Percentiles rank a stretch among this genome's conserved stretches.
These are phyloP conservation scores for Chiloscyllium plagiosum DNA, from an alignment of 2,113 vertebrate genomes.

Conservation along the genomic window DNA sequence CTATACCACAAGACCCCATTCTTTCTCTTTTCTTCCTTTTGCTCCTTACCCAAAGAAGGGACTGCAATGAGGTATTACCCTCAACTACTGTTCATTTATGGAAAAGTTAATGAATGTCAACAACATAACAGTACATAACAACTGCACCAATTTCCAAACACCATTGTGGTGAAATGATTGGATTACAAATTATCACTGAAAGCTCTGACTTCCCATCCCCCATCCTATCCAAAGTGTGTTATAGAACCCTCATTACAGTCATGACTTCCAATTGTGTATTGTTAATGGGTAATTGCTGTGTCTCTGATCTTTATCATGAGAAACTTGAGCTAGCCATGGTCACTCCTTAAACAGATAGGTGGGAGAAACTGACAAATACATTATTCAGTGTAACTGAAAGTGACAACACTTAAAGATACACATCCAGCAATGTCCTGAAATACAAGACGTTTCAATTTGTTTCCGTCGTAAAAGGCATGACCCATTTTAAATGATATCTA, in stretches of 20 bases:
- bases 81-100: not conserved
- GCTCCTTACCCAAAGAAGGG: not conserved
- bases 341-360: constrained; percentile 23
- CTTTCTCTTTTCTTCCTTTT: not conserved
- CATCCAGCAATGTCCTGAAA: not conserved
- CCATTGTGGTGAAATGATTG: not conserved
- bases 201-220: not conserved
- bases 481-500: constrained; percentile 23
- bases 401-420: constrained; percentile 15
- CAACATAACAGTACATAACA: too few relatives aligned
- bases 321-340: not conserved
- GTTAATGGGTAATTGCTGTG: constrained; percentile 21
- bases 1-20: too few relatives aligned
- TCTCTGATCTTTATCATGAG: not conserved
- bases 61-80: too few relatives aligned
- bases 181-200: not conserved
- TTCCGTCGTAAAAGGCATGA: constrained; percentile 25
- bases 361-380: not conserved
- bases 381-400: constrained; percentile 26
- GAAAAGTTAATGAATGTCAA: not conserved
- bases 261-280: not conserved
- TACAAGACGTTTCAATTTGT: not conserved
- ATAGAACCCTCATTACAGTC: not conserved
- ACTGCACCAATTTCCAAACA: not conserved
- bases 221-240: not conserved